Percentiles rank a stretch among this genome's conserved stretches.
Evolutionary conservation across 2,888 invertebrate genomes (phyloP).

Genomic region (Resseliella maxima): DNA sequence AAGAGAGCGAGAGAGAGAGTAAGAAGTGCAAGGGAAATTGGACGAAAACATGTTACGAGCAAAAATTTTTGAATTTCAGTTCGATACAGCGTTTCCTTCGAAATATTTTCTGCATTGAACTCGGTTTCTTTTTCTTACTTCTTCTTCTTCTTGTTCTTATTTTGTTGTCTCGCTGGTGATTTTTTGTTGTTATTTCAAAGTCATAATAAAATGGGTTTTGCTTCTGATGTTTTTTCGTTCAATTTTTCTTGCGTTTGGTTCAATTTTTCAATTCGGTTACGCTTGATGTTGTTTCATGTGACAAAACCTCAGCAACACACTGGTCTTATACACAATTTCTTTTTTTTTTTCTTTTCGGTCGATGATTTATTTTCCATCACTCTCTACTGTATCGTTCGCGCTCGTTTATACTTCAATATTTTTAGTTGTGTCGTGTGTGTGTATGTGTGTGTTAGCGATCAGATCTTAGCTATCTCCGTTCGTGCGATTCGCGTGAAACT

Average conservation of each 20-base stretch:
- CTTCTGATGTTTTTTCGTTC: background rate
- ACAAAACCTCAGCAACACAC: background rate
- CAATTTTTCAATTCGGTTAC: constrained; percentile 20
- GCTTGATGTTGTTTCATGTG: background rate
- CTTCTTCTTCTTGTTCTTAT: background rate
- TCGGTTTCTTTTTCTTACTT: too few relatives aligned
- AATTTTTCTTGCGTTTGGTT: background rate
- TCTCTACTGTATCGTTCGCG: background rate
- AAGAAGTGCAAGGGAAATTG: background rate
- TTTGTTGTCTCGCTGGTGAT: background rate
- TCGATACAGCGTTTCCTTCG: background rate
- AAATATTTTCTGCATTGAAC: background rate
- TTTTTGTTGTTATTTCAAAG: background rate
- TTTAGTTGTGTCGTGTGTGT: background rate
- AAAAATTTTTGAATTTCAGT: background rate
- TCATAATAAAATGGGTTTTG: constrained; percentile 5
- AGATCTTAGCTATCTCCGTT: background rate
- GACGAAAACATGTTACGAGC: background rate
- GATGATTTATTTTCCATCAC: constrained; percentile 36
- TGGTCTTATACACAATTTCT: background rate
- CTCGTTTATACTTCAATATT: background rate
- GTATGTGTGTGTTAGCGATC: too few relatives aligned
- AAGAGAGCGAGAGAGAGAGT: too few relatives aligned
- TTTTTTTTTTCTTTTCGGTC: background rate
- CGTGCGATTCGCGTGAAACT: constrained; percentile 47